These are phyloP conservation scores for Philopedon plagiatum DNA, from an alignment of 2,888 invertebrate genomes.

Conservation along the genomic window DNA sequence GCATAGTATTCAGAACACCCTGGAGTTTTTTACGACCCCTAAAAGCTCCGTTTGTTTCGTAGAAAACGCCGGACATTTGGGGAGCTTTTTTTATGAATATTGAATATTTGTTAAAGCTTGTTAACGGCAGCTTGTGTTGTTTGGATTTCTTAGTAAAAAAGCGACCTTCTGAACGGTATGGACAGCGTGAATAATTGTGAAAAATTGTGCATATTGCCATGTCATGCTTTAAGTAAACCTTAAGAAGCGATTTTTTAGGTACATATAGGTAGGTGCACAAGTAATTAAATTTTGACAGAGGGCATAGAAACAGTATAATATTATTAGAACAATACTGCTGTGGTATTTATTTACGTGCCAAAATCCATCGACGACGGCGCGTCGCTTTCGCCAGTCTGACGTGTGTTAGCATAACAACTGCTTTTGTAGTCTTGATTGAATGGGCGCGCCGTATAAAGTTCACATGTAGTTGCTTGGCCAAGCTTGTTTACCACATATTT, in stretches of 20 bases:
- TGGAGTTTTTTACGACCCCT: conserved; percentile 39
- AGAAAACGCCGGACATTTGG: conserved; percentile 38
- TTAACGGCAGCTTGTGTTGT: conserved; percentile 25
- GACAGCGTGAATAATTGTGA: conserved; percentile 21
- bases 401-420: too few species aligned
- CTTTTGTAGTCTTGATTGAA: too few species aligned
- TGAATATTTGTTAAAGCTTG: conserved; percentile 31
- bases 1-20: conserved; percentile 43
- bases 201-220: conserved; percentile 9
- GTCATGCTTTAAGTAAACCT: conserved; percentile 3
- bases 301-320: too few species aligned
- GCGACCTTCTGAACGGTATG: conserved; percentile 23
- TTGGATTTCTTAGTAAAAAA: conserved; percentile 28
- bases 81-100: conserved; percentile 47
- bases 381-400: too few species aligned
- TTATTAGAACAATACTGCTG: too few species aligned
- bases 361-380: too few species aligned
- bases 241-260: conserved; percentile 35
- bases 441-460: too few species aligned
- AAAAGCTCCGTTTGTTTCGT: conserved; percentile 40
- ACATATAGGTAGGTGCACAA: too few species aligned
- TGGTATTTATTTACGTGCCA: too few species aligned
- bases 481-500: too few species aligned
- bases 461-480: too few species aligned
- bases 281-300: too few species aligned